These are phyloP conservation scores for Drosophila pseudoananassae DNA, from an alignment of 1,140 invertebrate genomes.

Conservation along the genomic window DNA sequence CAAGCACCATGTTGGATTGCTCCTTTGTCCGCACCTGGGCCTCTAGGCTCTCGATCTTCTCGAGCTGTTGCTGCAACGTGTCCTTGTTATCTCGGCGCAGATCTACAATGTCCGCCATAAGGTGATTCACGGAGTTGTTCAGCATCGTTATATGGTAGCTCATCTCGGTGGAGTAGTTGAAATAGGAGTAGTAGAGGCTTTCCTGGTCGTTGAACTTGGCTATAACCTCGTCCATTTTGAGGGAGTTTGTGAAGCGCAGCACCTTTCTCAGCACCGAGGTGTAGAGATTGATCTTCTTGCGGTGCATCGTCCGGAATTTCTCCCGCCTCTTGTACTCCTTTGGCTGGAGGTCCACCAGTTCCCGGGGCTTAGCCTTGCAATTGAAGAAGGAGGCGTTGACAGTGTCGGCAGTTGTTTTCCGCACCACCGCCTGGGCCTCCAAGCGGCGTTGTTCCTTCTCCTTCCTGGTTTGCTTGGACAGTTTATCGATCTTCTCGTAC, in stretches of 20 bases:
- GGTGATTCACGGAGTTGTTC: conserved; percentile 60
- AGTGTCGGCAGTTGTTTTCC: conserved; percentile 61
- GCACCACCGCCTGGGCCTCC: conserved; percentile 58
- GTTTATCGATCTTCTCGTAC: conserved; percentile 57
- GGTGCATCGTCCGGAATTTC: conserved; percentile 50
- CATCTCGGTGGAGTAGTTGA: conserved; percentile 69
- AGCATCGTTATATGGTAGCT: conserved; percentile 64
- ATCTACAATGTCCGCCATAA: conserved; percentile 49
- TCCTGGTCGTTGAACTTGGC: conserved; percentile 64
- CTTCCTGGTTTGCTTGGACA: conserved; percentile 44
- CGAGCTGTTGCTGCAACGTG: conserved; percentile 43
- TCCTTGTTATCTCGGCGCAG: conserved; percentile 48
- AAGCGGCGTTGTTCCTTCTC: conserved; percentile 52
- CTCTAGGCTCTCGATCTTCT: conserved; percentile 48
- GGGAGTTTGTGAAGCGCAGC: conserved; percentile 43
- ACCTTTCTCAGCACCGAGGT: conserved; percentile 63
- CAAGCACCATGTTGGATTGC: conserved; percentile 36
- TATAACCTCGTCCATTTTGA: conserved; percentile 52
- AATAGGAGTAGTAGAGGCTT: conserved; percentile 64
- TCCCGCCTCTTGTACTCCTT: conserved; percentile 58
- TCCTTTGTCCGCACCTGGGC: conserved; percentile 35
- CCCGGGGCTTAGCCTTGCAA: conserved; percentile 55
- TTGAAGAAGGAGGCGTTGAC: conserved; percentile 56
- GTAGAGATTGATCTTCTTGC: conserved; percentile 64
- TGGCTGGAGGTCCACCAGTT: conserved; percentile 58